These are phyloP conservation scores for Diaprepes abbreviatus DNA, from an alignment of 2,888 invertebrate genomes.

Conservation along the genomic window DNA sequence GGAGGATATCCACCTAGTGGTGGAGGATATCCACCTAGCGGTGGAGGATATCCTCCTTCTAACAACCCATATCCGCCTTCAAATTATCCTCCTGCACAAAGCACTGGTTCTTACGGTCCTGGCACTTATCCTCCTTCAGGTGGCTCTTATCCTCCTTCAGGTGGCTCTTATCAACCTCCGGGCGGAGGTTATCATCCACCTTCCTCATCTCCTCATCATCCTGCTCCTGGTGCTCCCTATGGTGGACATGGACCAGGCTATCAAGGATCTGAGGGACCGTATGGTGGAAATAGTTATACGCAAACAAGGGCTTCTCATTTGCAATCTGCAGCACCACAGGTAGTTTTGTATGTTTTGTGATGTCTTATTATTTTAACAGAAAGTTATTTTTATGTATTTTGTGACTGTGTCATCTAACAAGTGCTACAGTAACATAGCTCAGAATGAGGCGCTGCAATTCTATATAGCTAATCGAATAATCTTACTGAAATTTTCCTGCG, in stretches of 20 bases:
- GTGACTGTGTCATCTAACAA: no score
- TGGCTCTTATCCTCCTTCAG: constrained; percentile 49
- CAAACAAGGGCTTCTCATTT: constrained; percentile 37
- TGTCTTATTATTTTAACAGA: no score
- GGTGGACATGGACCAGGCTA: constrained; percentile 50
- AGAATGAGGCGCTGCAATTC: no score
- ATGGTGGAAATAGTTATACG: constrained; percentile 53
- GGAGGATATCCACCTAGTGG: constrained; percentile 11
- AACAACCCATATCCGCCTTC: constrained; percentile 2
- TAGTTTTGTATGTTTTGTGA: constrained; percentile 30
- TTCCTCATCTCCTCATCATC: constrained; percentile 54
- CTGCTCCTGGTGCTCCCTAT: constrained; percentile 65
- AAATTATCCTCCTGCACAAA: constrained; percentile 50
- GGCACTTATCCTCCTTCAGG: constrained; percentile 24
- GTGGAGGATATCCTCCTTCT: constrained; percentile 47
- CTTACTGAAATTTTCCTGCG: no score
- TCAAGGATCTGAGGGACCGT: constrained; percentile 53
- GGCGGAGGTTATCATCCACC: no score
- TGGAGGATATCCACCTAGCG: constrained; percentile 46
- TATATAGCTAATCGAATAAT: no score
- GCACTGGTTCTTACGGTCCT: no score
- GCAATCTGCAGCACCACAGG: constrained; percentile 46
- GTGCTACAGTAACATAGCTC: no score
- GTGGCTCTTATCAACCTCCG: constrained; percentile 44
- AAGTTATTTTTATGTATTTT: no score